Conservation (phyloP, 2,113 vertebrate species). For the Solea solea region DNA sequence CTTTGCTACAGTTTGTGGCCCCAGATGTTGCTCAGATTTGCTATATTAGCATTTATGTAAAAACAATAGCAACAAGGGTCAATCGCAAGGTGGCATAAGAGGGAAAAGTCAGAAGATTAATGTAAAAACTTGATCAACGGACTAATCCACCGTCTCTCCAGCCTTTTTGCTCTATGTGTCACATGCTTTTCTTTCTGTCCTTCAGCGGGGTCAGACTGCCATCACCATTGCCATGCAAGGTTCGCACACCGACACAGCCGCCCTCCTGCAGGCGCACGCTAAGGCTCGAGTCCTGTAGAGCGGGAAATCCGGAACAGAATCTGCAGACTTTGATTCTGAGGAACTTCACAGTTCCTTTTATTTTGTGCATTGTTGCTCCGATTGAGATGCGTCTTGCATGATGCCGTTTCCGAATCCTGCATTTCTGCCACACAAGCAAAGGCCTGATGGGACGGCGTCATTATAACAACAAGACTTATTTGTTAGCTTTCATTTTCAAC, state of each 20-base stretch:
- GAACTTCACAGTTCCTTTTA: not conserved
- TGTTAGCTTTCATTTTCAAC: constrained; percentile 43
- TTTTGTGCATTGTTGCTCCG: constrained; percentile 6
- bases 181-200: not conserved
- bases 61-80: not conserved
- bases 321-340: not conserved
- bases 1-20: too few relatives aligned
- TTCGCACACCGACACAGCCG: constrained; percentile 84
- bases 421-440: constrained; percentile 3
- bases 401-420: constrained; percentile 1
- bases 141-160: too few relatives aligned
- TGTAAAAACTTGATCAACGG: too few relatives aligned
- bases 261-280: constrained; percentile 85
- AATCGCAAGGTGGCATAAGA: not conserved
- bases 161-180: not conserved
- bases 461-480: not conserved
- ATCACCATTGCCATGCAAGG: constrained; percentile 85
- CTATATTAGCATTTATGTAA: too few relatives aligned
- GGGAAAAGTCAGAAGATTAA: not conserved
- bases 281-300: constrained; percentile 62
- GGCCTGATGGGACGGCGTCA: not conserved
- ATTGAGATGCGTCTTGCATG: not conserved
- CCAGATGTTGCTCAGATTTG: too few relatives aligned
- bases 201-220: constrained; percentile 88
- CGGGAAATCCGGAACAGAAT: constrained; percentile 8